Evolutionary conservation across 2,888 invertebrate genomes (phyloP), one percentile per base, ranked within the genome.

Genomic region (Melangyna quadrimaculata): DNA sequence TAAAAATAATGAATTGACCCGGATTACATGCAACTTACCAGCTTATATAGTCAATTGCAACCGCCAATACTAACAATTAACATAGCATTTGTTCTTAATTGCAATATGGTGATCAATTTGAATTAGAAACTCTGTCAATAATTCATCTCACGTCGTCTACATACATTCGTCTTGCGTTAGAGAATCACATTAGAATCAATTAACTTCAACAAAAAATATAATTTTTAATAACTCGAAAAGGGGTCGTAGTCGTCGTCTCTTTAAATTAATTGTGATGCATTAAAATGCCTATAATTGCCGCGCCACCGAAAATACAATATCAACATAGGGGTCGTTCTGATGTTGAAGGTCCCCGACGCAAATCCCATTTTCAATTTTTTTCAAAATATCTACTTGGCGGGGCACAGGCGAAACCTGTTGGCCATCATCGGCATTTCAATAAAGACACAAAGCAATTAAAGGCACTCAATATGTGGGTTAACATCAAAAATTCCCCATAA

Each of bases 121-220:
- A 86, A 86, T 86, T 86, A 78, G 55, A 45, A 69, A 37, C 27
- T 59, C 81, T 81, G 86, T 86, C 86, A 81, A 86, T 86, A 86
- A 72, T 51, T 77, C 86, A 86, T 86, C 69, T 80, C 69, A 24
- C 14, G 17, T 22, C 32, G 19, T 48, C 22, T 4, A 22, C 12
- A 4, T 14, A 14, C 4, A 37, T 17, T 29, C 19, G 7, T 35
- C 29, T 22, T 32, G 19, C 19, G 24, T 61, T 59, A 59, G 6
- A 12, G 72, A 86, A 86, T 81, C 86, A 86, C 86, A 86, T 86
- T 86, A 77, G 81, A 81, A 73, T 70, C 86, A 86, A 86, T 86
- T 86, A 78, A 86, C n/a, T 77, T 40, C 32, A 55, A 77, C 45
- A 40, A 77, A 53, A n/a, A 81, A 81, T 78, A 81, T 86, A 81